phyloP scores from a whole-genome alignment of 1,140 invertebrate genomes.

The Zaprionus gabonicus region DNA sequence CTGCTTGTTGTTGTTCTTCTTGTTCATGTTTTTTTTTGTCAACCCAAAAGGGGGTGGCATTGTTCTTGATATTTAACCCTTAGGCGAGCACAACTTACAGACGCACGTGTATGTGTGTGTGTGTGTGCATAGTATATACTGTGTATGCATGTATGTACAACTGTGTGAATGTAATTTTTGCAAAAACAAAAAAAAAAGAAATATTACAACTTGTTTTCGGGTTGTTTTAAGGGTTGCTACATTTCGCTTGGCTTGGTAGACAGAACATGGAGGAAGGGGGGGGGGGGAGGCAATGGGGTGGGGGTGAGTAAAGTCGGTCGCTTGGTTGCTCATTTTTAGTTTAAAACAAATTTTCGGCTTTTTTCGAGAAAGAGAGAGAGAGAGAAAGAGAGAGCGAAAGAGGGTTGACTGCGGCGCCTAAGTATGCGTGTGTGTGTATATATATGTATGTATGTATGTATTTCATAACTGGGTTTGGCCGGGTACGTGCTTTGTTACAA shows the following conservation, averaged over 20 bases:
- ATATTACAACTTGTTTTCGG: slow-evolving; percentile 69
- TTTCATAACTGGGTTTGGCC: slow-evolving; percentile 76
- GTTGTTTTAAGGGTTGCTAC: slow-evolving; percentile 55
- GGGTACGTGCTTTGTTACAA: slow-evolving; percentile 67
- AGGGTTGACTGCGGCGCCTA: slow-evolving; percentile 34
- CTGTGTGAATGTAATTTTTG: slow-evolving; percentile 44
- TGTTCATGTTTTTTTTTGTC: slow-evolving; percentile 6
- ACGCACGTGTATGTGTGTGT: neutral
- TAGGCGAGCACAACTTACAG: slow-evolving; percentile 37
- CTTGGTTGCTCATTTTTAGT: slow-evolving; percentile 67
- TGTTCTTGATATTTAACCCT: slow-evolving; percentile 67
- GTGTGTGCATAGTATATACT: neutral
- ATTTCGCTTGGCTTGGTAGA: neutral
- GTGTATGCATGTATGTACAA: slow-evolving; percentile 5
- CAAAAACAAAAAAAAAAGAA: slow-evolving; percentile 63
- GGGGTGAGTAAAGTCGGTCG: slow-evolving; percentile 13
- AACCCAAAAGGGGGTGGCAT: slow-evolving; percentile 60
- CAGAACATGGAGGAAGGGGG: no score
- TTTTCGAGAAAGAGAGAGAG: slow-evolving; percentile 12
- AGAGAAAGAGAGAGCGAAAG: slow-evolving; percentile 2
- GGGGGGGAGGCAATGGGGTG: slow-evolving; percentile 10
- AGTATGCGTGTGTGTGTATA: slow-evolving; percentile 15
- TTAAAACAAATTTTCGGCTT: slow-evolving; percentile 40
- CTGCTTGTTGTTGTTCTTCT: slow-evolving; percentile 4
- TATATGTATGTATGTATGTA: slow-evolving; percentile 43